Evolutionary conservation across 2,113 vertebrate species (phyloP).

Genomic region (Corynorhinus townsendii): DNA sequence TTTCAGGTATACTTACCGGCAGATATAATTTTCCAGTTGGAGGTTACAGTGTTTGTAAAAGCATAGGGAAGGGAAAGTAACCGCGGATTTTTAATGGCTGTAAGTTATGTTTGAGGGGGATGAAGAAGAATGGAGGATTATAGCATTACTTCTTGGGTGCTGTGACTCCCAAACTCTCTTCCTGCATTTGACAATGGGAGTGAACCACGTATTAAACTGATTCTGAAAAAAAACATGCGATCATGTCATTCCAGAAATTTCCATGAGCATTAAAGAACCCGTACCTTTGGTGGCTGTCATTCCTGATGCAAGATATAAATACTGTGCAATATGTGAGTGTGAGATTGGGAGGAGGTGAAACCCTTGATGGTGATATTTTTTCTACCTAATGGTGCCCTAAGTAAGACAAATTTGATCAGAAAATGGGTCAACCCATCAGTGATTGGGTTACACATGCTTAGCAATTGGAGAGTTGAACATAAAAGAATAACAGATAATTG

Average conservation of each 20-base stretch:
- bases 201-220: neutral
- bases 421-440: conserved; percentile 49
- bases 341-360: neutral
- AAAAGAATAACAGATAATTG: conserved; percentile 60
- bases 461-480: conserved; percentile 34
- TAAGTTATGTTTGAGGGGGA: too few relatives aligned
- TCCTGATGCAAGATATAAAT: neutral
- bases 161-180: neutral
- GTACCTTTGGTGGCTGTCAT: neutral
- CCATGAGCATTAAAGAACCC: neutral
- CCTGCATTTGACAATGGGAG: neutral
- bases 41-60: neutral
- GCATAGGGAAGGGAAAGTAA: neutral
- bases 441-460: conserved; percentile 45
- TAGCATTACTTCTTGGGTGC: neutral
- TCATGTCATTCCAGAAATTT: neutral
- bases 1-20: neutral
- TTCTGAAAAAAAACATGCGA: neutral
- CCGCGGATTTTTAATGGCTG: neutral
- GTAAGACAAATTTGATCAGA: conserved; percentile 64
- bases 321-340: neutral
- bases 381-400: conserved; percentile 45
- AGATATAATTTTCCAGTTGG: neutral
- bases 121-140: neutral
- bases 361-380: conserved; percentile 1